Evolutionary conservation across 2,113 vertebrate genomes (phyloP).

Genomic region (Passer montanus): DNA sequence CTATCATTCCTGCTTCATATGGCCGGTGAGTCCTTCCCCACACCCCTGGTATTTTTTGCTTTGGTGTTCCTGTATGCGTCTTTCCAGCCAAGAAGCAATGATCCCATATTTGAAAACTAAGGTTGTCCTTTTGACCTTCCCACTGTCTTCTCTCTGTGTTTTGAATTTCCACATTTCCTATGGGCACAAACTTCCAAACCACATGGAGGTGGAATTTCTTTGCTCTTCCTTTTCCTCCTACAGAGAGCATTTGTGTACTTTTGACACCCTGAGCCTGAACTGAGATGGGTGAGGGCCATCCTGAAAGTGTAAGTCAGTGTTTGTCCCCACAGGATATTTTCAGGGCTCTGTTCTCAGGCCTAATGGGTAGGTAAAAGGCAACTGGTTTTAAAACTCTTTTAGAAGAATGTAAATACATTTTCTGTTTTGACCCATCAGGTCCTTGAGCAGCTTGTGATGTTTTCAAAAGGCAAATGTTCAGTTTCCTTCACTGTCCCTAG

Average conservation of each 20-base stretch:
- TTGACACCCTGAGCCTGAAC: neutral
- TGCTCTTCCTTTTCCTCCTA: neutral
- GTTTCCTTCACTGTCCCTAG: neutral
- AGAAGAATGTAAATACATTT: constrained; percentile 22
- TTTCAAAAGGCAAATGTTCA: neutral
- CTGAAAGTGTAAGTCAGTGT: fast-evolving
- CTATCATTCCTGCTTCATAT: neutral
- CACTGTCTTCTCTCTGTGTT: neutral
- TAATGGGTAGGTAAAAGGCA: neutral
- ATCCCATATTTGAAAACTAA: neutral
- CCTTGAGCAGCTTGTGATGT: neutral
- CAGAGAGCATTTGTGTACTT: neutral
- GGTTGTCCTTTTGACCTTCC: neutral
- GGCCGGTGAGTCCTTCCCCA: neutral
- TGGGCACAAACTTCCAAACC: neutral
- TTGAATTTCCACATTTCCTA: neutral
- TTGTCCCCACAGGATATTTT: neutral
- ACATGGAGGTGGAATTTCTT: neutral
- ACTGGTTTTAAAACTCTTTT: neutral
- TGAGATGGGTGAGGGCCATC: neutral
- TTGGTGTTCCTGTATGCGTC: fast-evolving
- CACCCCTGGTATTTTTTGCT: neutral
- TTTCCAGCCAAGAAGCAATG: neutral
- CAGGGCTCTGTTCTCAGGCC: neutral
- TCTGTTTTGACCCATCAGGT: neutral